Conservation (phyloP, 2,113 vertebrate species). For the Ochotona princeps region DNA sequence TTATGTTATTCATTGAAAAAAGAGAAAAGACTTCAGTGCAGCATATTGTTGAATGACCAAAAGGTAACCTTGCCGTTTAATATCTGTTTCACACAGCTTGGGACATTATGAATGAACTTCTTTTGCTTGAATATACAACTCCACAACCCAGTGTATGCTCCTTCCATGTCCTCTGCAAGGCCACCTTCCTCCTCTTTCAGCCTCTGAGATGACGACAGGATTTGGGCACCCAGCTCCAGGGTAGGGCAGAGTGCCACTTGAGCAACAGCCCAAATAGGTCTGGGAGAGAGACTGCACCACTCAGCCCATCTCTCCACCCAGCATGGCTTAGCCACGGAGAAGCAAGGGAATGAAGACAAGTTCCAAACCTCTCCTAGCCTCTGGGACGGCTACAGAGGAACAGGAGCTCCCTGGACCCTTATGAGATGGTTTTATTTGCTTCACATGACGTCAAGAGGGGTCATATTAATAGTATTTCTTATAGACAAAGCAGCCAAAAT, state of each 20-base stretch:
- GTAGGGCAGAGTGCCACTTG: no score
- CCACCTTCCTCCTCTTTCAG: neutral
- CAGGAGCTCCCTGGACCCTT: neutral
- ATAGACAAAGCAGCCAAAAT: neutral
- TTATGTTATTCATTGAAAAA: neutral
- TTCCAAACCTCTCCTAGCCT: neutral
- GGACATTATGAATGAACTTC: conserved; percentile 57
- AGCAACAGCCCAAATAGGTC: neutral
- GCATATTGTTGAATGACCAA: neutral
- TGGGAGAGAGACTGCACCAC: accelerated
- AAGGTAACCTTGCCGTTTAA: conserved; percentile 52
- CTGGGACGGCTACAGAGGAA: no score
- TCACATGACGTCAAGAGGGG: neutral
- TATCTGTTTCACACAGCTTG: conserved; percentile 50
- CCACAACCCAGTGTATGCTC: neutral
- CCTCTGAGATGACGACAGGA: neutral
- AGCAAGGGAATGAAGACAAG: no score
- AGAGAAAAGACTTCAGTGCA: neutral
- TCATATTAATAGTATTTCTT: neutral
- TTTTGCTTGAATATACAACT: conserved; percentile 5
- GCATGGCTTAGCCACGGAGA: neutral
- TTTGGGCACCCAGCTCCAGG: no score
- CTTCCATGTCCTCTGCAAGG: neutral
- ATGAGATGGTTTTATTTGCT: neutral
- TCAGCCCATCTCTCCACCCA: neutral